Base-by-base conservation (phyloP, 2,113 vertebrate genomes). In the Syngnathus floridae region DNA sequence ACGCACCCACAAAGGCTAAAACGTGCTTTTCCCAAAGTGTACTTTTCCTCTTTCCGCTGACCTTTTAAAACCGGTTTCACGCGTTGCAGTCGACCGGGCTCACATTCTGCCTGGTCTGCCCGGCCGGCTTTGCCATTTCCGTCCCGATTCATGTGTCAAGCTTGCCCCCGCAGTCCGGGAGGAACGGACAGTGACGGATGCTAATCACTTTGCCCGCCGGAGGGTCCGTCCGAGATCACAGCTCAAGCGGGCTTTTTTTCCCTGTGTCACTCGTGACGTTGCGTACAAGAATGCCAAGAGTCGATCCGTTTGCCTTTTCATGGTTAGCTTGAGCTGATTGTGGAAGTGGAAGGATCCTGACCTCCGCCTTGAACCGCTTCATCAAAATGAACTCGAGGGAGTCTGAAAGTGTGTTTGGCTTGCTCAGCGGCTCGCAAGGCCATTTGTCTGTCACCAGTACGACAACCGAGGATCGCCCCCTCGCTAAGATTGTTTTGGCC, bases 101-200 rank as follows among this genome's bases (percentile, higher is more conserved):
- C 64, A 66, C 43, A 16, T 31, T 31, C 48, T 60, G 62, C 36
- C 22, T 70, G 72, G 59, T 14, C 70, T 73, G 66, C 71, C 62
- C 12, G 22, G 26, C 65, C 12, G 22, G 26, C 65, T 72, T 65
- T 63, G 75, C 65, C 79, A 73, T 72, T 76, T 67, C 72, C 62
- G 38, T 65, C 72, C 75, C 72, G 73, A 66, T 74, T 84, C 83
- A 81, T 86, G 71, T 71, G 77, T 86, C 88, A 77, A 60, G 56
- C 57, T 65, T 69, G 67, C 72, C 52, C 69, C 70, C 19, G 36
- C 75, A 67, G 72, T 79, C 72, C 51, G 61, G 71, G 69, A 78
- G 74, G 65, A 85, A n/a, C 41, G 72, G 76, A 64, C 80, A 77
- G 62, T 84, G 87, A 89, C 81, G 83, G 87, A 89, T 89, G 81